A percentile compares a stretch with the other conserved stretches of the same genome.
phyloP scores from a whole-genome alignment of 2,797 vertebrate genomes.

The Melanogrammus aeglefinus region DNA sequence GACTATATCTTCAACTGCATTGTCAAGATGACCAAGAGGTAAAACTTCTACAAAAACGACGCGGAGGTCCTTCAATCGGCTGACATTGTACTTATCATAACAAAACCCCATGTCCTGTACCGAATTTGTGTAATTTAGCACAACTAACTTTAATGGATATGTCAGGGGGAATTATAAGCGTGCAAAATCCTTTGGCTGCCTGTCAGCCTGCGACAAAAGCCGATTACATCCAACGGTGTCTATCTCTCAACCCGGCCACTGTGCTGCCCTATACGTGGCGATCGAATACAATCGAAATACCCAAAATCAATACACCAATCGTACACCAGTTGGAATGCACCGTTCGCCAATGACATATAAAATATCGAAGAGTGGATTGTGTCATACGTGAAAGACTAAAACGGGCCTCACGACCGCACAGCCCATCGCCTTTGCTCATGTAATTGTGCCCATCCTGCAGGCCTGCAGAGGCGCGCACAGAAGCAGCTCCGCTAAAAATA shows the following conservation, averaged over 20 bases:
- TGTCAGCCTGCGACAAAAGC: constrained; percentile 2
- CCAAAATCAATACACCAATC: neutral
- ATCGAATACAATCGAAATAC: neutral
- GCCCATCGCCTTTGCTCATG: neutral
- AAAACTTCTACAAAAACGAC: neutral
- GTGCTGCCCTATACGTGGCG: neutral
- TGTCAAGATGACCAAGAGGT: neutral
- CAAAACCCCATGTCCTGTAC: neutral
- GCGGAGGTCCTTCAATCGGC: too few relatives aligned
- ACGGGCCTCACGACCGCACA: neutral
- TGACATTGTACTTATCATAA: too few relatives aligned
- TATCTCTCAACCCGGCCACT: neutral
- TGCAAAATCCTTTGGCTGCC: neutral
- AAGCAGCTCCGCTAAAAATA: neutral
- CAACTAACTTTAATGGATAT: neutral
- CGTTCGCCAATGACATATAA: neutral
- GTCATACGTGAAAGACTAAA: neutral
- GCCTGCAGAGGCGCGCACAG: neutral
- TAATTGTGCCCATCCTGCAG: neutral
- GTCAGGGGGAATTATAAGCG: neutral
- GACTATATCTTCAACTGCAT: neutral
- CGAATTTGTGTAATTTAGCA: neutral
- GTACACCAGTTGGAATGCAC: neutral
- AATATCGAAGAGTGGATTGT: neutral
- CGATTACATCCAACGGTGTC: neutral